A percentile compares a stretch with the other conserved stretches of the same genome.
phyloP scores from a whole-genome alignment of 1,140 invertebrate genomes.

The Trichonephila clavata region DNA sequence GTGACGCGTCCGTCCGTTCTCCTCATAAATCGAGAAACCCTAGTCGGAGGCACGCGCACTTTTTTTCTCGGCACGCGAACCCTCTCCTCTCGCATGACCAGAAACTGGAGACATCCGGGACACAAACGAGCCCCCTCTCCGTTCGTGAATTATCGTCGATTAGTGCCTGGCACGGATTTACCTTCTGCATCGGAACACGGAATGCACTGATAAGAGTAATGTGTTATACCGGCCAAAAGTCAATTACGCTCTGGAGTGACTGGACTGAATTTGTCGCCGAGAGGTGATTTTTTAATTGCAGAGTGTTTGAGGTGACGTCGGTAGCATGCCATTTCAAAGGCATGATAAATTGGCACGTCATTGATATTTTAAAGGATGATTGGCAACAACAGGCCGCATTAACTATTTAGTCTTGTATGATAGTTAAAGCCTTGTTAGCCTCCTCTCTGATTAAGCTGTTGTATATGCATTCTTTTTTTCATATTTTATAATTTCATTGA shows the following conservation, averaged over 20 bases:
- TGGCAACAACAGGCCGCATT: too few relatives aligned
- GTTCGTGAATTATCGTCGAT: not conserved
- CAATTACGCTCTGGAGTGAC: not conserved
- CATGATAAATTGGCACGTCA: too few relatives aligned
- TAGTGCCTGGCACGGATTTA: not conserved
- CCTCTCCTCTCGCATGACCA: not conserved
- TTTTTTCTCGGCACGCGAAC: not conserved
- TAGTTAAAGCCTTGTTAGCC: too few relatives aligned
- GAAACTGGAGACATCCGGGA: constrained; percentile 17
- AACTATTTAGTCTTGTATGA: too few relatives aligned
- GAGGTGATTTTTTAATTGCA: too few relatives aligned
- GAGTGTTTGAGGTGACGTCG: too few relatives aligned
- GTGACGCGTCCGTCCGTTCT: not conserved
- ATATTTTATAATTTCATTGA: too few relatives aligned
- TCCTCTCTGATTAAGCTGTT: too few relatives aligned
- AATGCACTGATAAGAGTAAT: not conserved
- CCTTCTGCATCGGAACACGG: not conserved
- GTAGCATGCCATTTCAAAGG: too few relatives aligned
- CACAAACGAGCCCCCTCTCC: not conserved
- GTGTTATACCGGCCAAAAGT: not conserved
- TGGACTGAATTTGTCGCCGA: not conserved
- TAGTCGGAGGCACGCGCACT: not conserved
- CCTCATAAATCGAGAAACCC: not conserved
- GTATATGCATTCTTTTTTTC: too few relatives aligned
- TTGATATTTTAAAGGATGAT: too few relatives aligned